Percentiles rank a stretch among this genome's conserved stretches.
Conservation (phyloP, 2,888 invertebrate genomes). For the Lithophane semibrunnea region DNA sequence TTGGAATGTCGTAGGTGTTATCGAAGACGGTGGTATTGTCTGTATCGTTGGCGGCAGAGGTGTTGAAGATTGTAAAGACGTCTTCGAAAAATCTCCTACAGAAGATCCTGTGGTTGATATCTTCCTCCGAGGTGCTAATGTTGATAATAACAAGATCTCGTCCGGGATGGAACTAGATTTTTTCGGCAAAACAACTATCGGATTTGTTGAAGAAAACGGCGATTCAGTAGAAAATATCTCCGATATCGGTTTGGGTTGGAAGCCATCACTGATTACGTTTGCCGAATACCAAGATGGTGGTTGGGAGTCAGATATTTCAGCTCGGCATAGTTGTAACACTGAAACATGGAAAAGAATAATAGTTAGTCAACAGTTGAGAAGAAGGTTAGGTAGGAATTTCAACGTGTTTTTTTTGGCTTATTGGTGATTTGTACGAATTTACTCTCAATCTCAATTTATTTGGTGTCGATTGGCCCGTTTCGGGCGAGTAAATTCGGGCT, state of each 20-base stretch:
- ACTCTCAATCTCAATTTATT: too few species aligned
- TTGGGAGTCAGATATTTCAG: constrained; percentile 77
- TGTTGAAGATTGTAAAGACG: constrained; percentile 49
- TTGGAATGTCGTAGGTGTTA: constrained; percentile 22
- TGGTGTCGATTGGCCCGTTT: too few species aligned
- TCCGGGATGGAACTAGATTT: constrained; percentile 53
- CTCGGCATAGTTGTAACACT: constrained; percentile 88
- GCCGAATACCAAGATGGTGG: constrained; percentile 85
- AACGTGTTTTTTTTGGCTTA: too few species aligned
- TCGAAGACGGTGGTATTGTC: constrained; percentile 26
- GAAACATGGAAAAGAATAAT: constrained; percentile 68
- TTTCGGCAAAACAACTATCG: constrained; percentile 72
- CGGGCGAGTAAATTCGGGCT: too few species aligned
- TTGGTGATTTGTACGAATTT: too few species aligned
- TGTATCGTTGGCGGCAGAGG: constrained; percentile 41
- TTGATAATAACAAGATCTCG: constrained; percentile 61
- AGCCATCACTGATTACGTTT: constrained; percentile 83
- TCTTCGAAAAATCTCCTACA: constrained; percentile 40
- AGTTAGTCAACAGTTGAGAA: not conserved
- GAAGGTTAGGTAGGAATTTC: not conserved
- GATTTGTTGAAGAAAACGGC: constrained; percentile 77
- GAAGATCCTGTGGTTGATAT: constrained; percentile 39
- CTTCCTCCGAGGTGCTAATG: constrained; percentile 58
- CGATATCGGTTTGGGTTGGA: constrained; percentile 83
- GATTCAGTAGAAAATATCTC: constrained; percentile 83